Percentiles rank a stretch among this genome's conserved stretches.
These are phyloP conservation scores for Uloborus plumipes DNA, from an alignment of 2,888 invertebrate species.

Conservation along the genomic window DNA sequence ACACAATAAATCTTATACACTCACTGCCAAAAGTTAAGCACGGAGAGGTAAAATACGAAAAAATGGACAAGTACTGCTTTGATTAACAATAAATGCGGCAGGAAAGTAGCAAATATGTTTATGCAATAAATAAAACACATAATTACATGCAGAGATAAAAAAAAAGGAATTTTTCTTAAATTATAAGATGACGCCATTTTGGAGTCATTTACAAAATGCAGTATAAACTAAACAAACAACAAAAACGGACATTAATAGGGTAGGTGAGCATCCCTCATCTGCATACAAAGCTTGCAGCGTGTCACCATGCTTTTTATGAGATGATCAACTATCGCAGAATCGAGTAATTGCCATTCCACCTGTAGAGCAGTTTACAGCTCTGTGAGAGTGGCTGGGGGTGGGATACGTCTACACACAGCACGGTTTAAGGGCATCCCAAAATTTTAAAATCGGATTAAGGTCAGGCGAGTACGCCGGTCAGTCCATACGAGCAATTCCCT, in stretches of 20 bases:
- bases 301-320: constrained; percentile 1
- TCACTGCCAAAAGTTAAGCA: not conserved
- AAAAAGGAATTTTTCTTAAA: not conserved
- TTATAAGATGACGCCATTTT: not conserved
- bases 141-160: not conserved
- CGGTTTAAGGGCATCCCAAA: constrained; percentile 3
- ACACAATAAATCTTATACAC: too few species aligned
- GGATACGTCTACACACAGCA: not conserved
- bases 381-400: constrained; percentile 1
- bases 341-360: constrained; percentile 1
- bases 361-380: constrained; percentile 15
- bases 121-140: not conserved
- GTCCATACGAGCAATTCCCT: not conserved
- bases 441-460: constrained; percentile 8
- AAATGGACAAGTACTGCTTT: not conserved
- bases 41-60: not conserved
- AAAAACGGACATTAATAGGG: constrained; percentile 9
- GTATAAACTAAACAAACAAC: not conserved
- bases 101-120: not conserved
- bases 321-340: not conserved
- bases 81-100: not conserved
- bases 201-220: not conserved
- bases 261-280: constrained; percentile 3
- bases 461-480: not conserved
- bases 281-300: constrained; percentile 1